Evolutionary conservation across 2,888 invertebrate species (phyloP), one percentile per base, ranked within the genome.

Genomic region (Eupithecia centaureata): DNA sequence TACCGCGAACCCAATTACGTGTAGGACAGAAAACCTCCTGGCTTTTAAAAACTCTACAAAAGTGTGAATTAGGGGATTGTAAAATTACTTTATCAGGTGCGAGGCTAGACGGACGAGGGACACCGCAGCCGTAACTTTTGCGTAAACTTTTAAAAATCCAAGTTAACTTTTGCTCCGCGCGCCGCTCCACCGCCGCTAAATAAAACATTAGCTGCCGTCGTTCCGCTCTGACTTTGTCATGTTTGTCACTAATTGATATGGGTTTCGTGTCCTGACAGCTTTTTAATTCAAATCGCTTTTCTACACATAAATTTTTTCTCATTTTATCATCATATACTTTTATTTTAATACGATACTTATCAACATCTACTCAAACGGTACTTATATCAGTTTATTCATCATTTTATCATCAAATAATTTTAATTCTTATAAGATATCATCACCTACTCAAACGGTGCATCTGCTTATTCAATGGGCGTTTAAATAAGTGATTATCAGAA

Each of bases 71-170:
- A 87, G 90, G 86, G 86, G 89, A 90, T 90, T 87, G 88, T 87
- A 83, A 88, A 91, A 91, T 91, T 88, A 88, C 90, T 88, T 92
- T 92, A 91, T 89, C 88, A 87, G 90, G 88, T 89, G 87, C 86
- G 85, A 88, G 84, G 80, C 85, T 81, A 85, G 86, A 86, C 86
- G 83, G 82, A 82, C 81, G 81, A 82, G 83, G 84, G 83, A 82
- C 81, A 84, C 86, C 83, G 85, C 84, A 80, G 78, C 76, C 78
- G 82, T 82, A 91, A 91, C 87, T 89, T 91, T 83, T 74, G 72
- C 79, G 78, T 82, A 85, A 92, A 92, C 89, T 92, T 93, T 91
- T 92, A 91, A 92, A 92, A 92, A 92, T 88, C 90, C 80, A 91
- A 91, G 92, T 90, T 88, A 88, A 92, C 91, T 91, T 90, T 82